phyloP scores from a whole-genome alignment of 2,113 vertebrate genomes.

The Stercorarius parasiticus region DNA sequence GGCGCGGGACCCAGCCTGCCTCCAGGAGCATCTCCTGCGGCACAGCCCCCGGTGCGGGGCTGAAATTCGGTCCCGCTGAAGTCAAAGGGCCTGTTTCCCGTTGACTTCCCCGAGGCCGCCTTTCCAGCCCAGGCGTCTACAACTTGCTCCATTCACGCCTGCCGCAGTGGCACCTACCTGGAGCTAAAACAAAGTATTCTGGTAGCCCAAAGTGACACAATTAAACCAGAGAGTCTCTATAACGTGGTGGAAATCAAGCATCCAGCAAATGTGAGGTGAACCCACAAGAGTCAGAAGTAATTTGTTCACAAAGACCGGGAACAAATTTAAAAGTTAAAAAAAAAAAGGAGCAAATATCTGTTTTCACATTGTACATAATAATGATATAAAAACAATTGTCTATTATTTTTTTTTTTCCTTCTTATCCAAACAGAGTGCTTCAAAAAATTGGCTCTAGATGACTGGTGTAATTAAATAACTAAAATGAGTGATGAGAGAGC shows the following conservation, averaged over 20 bases:
- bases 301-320: conserved; percentile 87
- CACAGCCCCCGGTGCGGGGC: fast-evolving
- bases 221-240: conserved; percentile 71
- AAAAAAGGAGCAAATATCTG: conserved; percentile 69
- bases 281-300: conserved; percentile 75
- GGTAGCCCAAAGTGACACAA: conserved; percentile 79
- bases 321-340: conserved; percentile 69
- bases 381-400: conserved; percentile 84
- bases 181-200: conserved; percentile 95
- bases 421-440: conserved; percentile 91
- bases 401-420: conserved; percentile 66
- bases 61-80: not conserved
- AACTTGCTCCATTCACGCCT: conserved; percentile 9
- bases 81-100: not conserved
- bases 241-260: conserved; percentile 74
- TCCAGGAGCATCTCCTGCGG: not conserved
- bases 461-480: conserved; percentile 80
- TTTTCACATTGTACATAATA: conserved; percentile 88
- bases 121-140: not conserved
- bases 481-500: conserved; percentile 75
- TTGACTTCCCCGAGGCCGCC: not conserved
- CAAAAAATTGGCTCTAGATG: conserved; percentile 86
- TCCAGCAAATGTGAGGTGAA: conserved; percentile 82
- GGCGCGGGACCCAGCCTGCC: not conserved
- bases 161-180: conserved; percentile 78